Evolutionary conservation across 2,888 invertebrate genomes (phyloP).

Genomic region (Microctonus brassicae): DNA sequence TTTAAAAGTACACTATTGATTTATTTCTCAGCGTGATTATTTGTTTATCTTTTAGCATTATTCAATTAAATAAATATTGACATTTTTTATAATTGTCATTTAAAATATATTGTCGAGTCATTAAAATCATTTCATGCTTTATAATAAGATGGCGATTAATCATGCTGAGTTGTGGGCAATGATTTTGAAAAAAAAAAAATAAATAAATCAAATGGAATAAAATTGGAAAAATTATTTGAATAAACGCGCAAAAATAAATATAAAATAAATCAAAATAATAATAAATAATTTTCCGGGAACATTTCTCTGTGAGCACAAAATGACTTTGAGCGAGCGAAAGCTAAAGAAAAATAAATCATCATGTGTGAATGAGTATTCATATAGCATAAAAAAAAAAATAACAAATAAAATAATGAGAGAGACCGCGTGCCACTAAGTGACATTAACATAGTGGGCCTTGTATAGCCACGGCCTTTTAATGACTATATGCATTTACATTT

Average conservation of each 20-base stretch:
- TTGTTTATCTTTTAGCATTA: background rate
- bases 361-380: conserved; percentile 45
- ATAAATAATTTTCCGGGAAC: conserved; percentile 41
- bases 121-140: background rate
- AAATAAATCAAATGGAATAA: background rate
- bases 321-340: conserved; percentile 42
- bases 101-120: background rate
- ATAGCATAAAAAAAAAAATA: conserved; percentile 38
- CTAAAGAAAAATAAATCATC: conserved; percentile 40
- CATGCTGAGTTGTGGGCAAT: background rate
- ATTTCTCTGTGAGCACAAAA: conserved; percentile 50
- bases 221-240: background rate
- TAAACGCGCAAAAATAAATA: background rate
- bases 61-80: background rate
- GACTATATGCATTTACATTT: conserved; percentile 54
- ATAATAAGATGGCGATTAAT: background rate
- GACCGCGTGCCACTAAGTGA: conserved; percentile 67
- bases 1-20: background rate
- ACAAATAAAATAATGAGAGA: conserved; percentile 48
- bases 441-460: conserved; percentile 65
- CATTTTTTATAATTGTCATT: conserved; percentile 1
- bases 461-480: conserved; percentile 69
- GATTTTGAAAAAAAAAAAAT: background rate
- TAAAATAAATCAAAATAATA: conserved; percentile 16
- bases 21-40: background rate